Evolutionary conservation across 2,888 invertebrate genomes (phyloP).

Genomic region (Stenodema calcarata): DNA sequence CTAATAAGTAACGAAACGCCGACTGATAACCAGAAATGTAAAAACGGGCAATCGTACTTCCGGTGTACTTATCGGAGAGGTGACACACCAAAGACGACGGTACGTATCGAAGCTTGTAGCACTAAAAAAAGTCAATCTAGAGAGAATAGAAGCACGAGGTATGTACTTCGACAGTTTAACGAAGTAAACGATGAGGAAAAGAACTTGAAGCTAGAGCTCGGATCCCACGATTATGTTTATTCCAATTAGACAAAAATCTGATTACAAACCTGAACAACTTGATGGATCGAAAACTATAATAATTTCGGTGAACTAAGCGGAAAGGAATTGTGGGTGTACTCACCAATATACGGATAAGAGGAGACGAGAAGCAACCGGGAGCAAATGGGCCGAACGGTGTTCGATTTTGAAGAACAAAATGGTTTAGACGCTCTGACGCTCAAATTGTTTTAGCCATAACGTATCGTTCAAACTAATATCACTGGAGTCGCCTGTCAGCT

Average conservation of each 20-base stretch:
- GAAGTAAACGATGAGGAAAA: no score
- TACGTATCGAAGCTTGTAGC: no score
- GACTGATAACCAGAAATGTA: no score
- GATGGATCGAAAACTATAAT: neutral
- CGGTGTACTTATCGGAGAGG: no score
- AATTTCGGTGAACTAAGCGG: neutral
- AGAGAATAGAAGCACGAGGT: no score
- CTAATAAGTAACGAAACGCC: no score
- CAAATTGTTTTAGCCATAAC: neutral
- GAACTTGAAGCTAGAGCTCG: no score
- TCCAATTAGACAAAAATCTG: neutral
- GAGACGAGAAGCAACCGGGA: neutral
- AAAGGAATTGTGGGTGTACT: neutral
- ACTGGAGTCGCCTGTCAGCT: neutral
- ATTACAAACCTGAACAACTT: neutral
- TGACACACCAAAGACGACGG: no score
- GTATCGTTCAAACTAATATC: conserved; percentile 27
- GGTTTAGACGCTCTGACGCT: neutral
- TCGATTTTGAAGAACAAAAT: no score
- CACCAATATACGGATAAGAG: neutral
- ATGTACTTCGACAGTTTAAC: no score
- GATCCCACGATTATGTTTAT: neutral
- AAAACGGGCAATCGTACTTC: no score
- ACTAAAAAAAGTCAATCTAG: no score
- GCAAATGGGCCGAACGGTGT: neutral